Base-by-base conservation (phyloP, 2,113 vertebrate genomes). In the Cryptomyrus ogoouensis region DNA sequence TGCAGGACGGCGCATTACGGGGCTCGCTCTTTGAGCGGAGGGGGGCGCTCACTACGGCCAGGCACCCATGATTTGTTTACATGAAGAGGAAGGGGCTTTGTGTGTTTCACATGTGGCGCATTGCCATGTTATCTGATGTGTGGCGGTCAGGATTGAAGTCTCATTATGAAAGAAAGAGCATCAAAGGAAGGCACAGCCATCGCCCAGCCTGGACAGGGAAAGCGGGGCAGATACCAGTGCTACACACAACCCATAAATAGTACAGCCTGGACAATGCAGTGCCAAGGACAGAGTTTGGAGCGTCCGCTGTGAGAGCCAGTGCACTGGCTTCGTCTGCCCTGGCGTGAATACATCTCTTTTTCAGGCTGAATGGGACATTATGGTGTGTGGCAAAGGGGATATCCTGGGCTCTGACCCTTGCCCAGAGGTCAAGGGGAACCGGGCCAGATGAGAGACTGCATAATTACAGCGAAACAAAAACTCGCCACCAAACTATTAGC, bases 381-480 rank as follows among this genome's bases (percentile, higher is more conserved):
- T 95, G 94, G 94, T 87, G 89, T 92, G 21, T 62, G 83, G 88
- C 92, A 70, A 86, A 92, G n/a, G 88, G 90, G 89, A 91, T 88
- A 89, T 93, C 92, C 93, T 93, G 91, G 90, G 90, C 91, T 90
- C 91, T 95, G 94, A 95, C 94, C 94, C 90, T 91, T 77, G 89
- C 80, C 93, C 89, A 62, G 91, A 91, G 93, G 94, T 95, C 94
- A 92, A 53, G 90, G 92, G 91, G 89, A 90, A 91, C 91, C 77
- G 83, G 87, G 87, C 91, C 83, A 90, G 93, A 93, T 92, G 91
- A 94, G 93, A 93, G 91, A 89, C 90, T 8, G 83, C 87, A 92
- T 94, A 94, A 94, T 93, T 94, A 92, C 91, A 91, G 93, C 39
- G 85, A 90, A 94, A 95, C 94, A 88, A 93, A 92, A 92, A 89